phyloP scores from a whole-genome alignment of 2,113 vertebrate species.

The Bagarius yarrelli region DNA sequence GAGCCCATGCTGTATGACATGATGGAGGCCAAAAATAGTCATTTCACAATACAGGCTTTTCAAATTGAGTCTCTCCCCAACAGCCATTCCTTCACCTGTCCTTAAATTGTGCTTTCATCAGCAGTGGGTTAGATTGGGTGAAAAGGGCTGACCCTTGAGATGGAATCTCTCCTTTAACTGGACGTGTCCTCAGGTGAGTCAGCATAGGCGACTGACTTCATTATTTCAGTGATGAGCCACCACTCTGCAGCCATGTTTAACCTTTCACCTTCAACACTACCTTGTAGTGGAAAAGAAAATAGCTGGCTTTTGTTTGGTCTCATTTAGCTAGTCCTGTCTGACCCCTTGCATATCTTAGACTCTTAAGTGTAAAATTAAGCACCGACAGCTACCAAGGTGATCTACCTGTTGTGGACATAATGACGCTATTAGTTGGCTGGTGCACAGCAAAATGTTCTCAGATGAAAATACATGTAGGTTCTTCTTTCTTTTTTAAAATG shows the following conservation, averaged over 20 bases:
- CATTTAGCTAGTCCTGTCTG: constrained; percentile 36
- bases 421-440: background rate
- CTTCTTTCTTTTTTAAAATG: background rate
- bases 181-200: constrained; percentile 56
- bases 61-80: constrained; percentile 65
- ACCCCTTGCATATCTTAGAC: background rate
- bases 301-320: constrained; percentile 30
- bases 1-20: constrained; percentile 70
- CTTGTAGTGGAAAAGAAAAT: background rate
- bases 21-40: constrained; percentile 70
- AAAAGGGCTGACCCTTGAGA: constrained; percentile 56
- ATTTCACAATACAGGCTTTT: constrained; percentile 71
- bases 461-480: background rate
- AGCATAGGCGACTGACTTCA: constrained; percentile 41
- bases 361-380: constrained; percentile 7
- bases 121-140: constrained; percentile 61
- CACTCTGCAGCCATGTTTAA: constrained; percentile 46
- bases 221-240: constrained; percentile 46
- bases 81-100: constrained; percentile 28
- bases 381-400: constrained; percentile 8
- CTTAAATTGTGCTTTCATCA: constrained; percentile 68
- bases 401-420: background rate
- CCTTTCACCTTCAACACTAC: constrained; percentile 44
- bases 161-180: constrained; percentile 59
- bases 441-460: background rate